Evolutionary conservation across 2,797 vertebrate genomes (phyloP), one percentile per base, ranked within the genome.

Genomic region (Spatula clypeata): DNA sequence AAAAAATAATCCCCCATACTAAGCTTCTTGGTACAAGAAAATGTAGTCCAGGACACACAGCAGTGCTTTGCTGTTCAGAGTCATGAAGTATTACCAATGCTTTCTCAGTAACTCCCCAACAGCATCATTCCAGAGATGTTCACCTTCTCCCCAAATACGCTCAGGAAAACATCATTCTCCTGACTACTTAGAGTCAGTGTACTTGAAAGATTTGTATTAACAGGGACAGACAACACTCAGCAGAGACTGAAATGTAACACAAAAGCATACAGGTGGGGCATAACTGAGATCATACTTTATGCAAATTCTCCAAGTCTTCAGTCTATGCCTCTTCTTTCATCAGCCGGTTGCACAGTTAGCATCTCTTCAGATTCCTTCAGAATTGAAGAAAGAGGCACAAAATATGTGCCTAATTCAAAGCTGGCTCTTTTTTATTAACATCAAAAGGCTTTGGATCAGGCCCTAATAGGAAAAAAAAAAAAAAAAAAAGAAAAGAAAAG

Each of bases 331-430:
- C 62, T 67, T 85, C 86, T 88, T 85, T 96, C 96, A 89, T 61
- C 85, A 88, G 79, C n/a, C 45, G 81, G 29, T 45, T 80, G 72
- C 26, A 65, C 47, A 93, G 58, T 64, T 90, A 91, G 57, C 17
- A 93, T 73, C 31, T 75, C 65, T 73, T 70, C 51, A 32, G 51
- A 88, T 81, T 93, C 76, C 70, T 94, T 86, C 72, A 88, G n/a
- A 88, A 58, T 69, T 93, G 77, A 75, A 74, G 90, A 88, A 90
- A 24, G 47, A 47, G 67, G 75, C 70, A 71, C 86, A 51, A 79
- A 81, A 58, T 60, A 70, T 32, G 42, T 36, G 17, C 62, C 34
- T 88, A 74, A 86, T 75, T 91, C 82, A 82, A 95, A 94, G 54
- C 16, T 66, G 36, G 5, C 44, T 93, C 51, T 88, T 66, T 84